Base-by-base conservation (phyloP, 2,797 vertebrate species). In the Sebastes diploproa region DNA sequence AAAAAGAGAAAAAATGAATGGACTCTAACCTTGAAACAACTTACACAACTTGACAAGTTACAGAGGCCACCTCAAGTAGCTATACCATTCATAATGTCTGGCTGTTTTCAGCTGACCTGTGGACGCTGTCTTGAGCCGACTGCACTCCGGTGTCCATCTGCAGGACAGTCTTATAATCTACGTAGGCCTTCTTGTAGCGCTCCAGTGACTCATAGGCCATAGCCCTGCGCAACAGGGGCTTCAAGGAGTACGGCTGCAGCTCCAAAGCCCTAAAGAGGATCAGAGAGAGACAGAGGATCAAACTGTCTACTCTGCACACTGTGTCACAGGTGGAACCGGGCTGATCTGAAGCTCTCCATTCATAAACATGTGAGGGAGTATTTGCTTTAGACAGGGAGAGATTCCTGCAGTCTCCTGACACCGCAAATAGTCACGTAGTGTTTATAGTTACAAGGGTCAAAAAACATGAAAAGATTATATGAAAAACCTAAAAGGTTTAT, bases 131-230 rank as follows among this genome's bases (percentile, higher is more conserved):
- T 0, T 97, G 96, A 78, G 98, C 98, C 6, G 96, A 92, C 68
- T 97, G 97, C 79, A 98, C 94, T 25, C 95, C 94, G 58, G 93
- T 95, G 89, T 99, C 97, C 54, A 99, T 96, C 92, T 99, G 98
- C 52, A 99, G 93, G 50, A 97, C 96, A 0, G 96, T 98, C 91
- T 98, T 99, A 85, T 97, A 99, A 94, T 99, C 98, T 87, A 97
- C 91, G 1, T 99, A 99, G 7, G 98, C 98, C 79, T 95, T 96
- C 20, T 90, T 93, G 90, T 98, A 99, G 14, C 96, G 96, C 92
- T 99, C 98, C 94, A 98, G 86, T 3, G 96, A 95, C 86, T 99
- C 98, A 32, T 96, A 96, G 13, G 98, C 98, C 95, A 97, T 94
- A 1, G 98, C 98, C 78, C 98, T 95, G 36, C 98, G 96, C 16